These are phyloP conservation scores for Gymnodraco acuticeps DNA, from an alignment of 2,797 vertebrate genomes.

Conservation along the genomic window DNA sequence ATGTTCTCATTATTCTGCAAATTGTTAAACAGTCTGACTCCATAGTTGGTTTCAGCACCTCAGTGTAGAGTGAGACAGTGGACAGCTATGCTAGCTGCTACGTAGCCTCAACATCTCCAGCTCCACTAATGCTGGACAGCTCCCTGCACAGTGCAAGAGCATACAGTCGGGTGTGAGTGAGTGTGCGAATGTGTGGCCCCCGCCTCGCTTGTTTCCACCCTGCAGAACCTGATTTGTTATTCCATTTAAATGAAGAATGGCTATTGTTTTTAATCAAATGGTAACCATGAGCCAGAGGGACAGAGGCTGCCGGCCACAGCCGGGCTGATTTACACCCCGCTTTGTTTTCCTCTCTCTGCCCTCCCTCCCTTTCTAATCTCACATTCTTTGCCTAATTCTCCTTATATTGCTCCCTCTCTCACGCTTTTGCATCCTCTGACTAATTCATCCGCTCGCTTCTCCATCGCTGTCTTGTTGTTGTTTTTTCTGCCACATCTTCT, in stretches of 20 bases:
- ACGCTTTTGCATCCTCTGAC: slow-evolving; percentile 45
- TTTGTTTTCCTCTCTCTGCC: slow-evolving; percentile 35
- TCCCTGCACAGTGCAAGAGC: slow-evolving; percentile 44
- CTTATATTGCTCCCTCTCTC: slow-evolving; percentile 61
- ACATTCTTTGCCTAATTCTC: slow-evolving; percentile 54
- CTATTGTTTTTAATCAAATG: slow-evolving; percentile 85
- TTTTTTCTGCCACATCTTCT: slow-evolving; percentile 40
- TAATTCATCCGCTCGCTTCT: slow-evolving; percentile 57
- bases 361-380: slow-evolving; percentile 44
- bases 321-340: slow-evolving; percentile 68
- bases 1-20: no score
- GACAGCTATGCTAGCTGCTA: slow-evolving; percentile 56
- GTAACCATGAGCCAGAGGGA: slow-evolving; percentile 77
- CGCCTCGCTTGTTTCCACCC: slow-evolving; percentile 35
- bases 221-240: slow-evolving; percentile 79
- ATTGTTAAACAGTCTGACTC: neutral
- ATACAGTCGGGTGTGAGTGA: neutral
- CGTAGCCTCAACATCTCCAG: slow-evolving; percentile 53
- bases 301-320: slow-evolving; percentile 65
- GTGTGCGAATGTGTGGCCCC: neutral
- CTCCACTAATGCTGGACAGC: slow-evolving; percentile 66
- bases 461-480: slow-evolving; percentile 48
- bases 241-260: slow-evolving; percentile 84
- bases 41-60: slow-evolving; percentile 55
- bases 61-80: slow-evolving; percentile 20